Evolutionary conservation across 2,113 vertebrate genomes (phyloP).

Genomic region (Cyanistes caeruleus): DNA sequence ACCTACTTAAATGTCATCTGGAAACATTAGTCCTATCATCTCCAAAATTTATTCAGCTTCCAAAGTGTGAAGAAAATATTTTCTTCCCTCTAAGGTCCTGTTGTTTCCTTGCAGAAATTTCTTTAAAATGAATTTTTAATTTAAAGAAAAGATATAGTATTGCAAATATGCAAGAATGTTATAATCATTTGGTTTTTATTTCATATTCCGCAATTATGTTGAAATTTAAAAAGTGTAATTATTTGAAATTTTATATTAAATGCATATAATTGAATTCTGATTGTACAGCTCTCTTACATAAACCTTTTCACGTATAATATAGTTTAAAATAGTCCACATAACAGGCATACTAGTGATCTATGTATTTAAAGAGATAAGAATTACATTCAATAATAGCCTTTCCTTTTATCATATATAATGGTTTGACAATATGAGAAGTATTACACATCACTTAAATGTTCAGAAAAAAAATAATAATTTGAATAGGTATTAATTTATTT

Average conservation of each 20-base stretch:
- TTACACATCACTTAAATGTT: neutral
- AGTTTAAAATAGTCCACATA: neutral
- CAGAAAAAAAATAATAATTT: neutral
- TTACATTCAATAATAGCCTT: neutral
- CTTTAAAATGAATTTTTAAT: neutral
- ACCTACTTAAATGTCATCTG: slow-evolving; percentile 25
- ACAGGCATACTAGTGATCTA: neutral
- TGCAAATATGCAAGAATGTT: neutral
- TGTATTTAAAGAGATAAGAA: neutral
- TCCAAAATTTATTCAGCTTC: slow-evolving; percentile 9
- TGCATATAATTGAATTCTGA: neutral
- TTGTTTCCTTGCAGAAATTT: slow-evolving; percentile 18
- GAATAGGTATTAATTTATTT: neutral
- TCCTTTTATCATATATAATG: neutral
- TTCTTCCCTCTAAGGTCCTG: slow-evolving; percentile 15
- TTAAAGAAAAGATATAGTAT: neutral
- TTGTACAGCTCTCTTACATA: neutral
- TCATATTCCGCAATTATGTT: neutral
- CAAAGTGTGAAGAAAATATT: slow-evolving; percentile 21
- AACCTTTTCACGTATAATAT: neutral
- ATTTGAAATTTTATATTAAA: neutral
- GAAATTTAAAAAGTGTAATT: neutral
- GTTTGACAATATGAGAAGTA: neutral
- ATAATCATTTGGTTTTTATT: neutral
- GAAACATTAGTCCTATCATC: neutral